phyloP scores from a whole-genome alignment of 2,888 invertebrate genomes.

The Eumacrocentrus americanus region DNA sequence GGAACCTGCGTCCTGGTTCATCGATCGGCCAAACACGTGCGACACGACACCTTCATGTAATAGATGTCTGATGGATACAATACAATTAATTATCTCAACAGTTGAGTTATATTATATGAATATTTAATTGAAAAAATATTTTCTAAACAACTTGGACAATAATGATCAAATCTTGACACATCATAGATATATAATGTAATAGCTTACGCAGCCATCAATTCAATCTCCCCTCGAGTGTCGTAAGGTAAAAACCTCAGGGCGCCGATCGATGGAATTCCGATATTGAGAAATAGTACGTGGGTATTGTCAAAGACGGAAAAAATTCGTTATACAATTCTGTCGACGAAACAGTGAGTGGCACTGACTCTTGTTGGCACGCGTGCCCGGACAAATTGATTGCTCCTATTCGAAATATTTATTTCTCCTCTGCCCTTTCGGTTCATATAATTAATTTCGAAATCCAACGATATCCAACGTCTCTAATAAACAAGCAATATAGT shows the following conservation, averaged over 20 bases:
- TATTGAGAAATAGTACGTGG: slow-evolving; percentile 21
- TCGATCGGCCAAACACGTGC: too few species aligned
- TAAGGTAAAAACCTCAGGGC: slow-evolving; percentile 12
- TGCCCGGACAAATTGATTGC: neutral
- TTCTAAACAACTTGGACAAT: neutral
- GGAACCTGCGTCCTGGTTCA: slow-evolving; percentile 52
- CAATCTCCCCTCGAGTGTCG: slow-evolving; percentile 18
- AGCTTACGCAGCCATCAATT: slow-evolving; percentile 18
- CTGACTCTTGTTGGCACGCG: neutral
- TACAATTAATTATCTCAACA: neutral
- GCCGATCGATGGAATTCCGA: slow-evolving; percentile 14
- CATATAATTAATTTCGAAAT: neutral
- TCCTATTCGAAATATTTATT: neutral
- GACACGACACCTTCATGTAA: slow-evolving; percentile 36
- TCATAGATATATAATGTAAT: neutral
- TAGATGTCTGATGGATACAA: neutral
- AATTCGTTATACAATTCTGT: slow-evolving; percentile 19
- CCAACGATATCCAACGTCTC: neutral
- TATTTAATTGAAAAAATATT: neutral
- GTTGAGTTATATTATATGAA: too few species aligned
- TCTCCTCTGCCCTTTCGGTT: neutral
- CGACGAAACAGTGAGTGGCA: neutral
- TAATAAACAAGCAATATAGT: neutral
- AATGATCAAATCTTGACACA: neutral
- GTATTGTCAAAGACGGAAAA: slow-evolving; percentile 20